Conservation (phyloP, 2,113 vertebrate genomes). For the Budorcas taxicolor region DNA sequence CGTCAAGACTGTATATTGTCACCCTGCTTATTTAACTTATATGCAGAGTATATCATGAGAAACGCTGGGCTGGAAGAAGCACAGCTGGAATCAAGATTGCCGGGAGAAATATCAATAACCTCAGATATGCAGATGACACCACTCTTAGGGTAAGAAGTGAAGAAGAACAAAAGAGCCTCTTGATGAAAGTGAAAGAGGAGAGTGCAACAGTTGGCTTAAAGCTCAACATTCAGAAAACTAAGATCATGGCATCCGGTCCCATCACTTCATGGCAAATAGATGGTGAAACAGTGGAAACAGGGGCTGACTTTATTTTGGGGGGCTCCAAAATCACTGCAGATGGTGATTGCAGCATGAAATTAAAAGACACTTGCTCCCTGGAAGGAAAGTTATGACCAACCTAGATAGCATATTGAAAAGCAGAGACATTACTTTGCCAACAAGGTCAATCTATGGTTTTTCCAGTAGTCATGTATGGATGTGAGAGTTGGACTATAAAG, state of each 20-base stretch:
- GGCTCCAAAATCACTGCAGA: not conserved
- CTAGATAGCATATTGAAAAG: not conserved
- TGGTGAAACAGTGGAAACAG: not conserved
- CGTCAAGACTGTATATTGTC: not conserved
- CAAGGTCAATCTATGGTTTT: not conserved
- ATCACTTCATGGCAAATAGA: not conserved
- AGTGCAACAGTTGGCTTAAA: not conserved
- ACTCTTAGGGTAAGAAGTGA: not conserved
- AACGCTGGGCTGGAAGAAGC: accelerated
- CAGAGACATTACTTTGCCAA: not conserved
- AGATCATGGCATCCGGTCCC: not conserved
- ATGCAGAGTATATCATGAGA: not conserved
- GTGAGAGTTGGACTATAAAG: not conserved
- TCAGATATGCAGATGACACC: not conserved
- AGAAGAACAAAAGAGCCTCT: not conserved
- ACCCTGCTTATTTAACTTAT: not conserved
- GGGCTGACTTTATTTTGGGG: accelerated
- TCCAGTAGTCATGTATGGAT: not conserved
- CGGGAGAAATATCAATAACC: accelerated
- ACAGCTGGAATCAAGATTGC: not conserved
- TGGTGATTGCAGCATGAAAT: not conserved
- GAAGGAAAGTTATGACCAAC: not conserved
- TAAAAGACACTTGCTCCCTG: not conserved
- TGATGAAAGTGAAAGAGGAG: not conserved
- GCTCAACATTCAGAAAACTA: not conserved